These are phyloP conservation scores for Hippotragus niger DNA, from an alignment of 2,113 vertebrate genomes.

Conservation along the genomic window DNA sequence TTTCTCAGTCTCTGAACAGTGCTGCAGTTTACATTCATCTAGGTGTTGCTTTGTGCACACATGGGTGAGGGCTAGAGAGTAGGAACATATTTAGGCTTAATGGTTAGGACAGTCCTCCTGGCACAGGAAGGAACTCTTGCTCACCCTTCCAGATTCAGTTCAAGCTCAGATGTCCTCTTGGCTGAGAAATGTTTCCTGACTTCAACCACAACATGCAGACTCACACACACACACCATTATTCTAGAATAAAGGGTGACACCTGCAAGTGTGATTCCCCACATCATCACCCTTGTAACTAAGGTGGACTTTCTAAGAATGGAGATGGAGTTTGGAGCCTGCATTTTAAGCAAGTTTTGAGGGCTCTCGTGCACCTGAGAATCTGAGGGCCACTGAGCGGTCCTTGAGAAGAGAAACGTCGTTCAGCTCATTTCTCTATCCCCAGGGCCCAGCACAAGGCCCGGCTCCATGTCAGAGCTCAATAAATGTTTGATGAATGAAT, in stretches of 20 bases:
- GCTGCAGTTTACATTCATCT: background rate
- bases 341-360: background rate
- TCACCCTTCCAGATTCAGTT: background rate
- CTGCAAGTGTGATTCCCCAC: background rate
- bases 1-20: background rate
- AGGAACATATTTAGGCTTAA: background rate
- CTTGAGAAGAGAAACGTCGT: background rate
- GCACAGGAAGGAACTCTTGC: background rate
- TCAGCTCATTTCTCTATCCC: background rate
- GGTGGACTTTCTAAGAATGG: background rate
- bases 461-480: background rate
- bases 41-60: background rate
- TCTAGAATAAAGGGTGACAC: background rate
- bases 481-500: slow-evolving; percentile 16
- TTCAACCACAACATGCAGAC: background rate
- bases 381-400: background rate
- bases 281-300: background rate
- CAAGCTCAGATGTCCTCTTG: background rate
- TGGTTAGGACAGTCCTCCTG: background rate
- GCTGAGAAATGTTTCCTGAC: background rate
- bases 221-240: background rate
- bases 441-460: background rate
- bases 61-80: background rate
- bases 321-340: background rate
- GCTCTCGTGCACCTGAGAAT: background rate